These are phyloP conservation scores for Drosophila athabasca DNA, from an alignment of 1,140 invertebrate species.

Conservation along the genomic window DNA sequence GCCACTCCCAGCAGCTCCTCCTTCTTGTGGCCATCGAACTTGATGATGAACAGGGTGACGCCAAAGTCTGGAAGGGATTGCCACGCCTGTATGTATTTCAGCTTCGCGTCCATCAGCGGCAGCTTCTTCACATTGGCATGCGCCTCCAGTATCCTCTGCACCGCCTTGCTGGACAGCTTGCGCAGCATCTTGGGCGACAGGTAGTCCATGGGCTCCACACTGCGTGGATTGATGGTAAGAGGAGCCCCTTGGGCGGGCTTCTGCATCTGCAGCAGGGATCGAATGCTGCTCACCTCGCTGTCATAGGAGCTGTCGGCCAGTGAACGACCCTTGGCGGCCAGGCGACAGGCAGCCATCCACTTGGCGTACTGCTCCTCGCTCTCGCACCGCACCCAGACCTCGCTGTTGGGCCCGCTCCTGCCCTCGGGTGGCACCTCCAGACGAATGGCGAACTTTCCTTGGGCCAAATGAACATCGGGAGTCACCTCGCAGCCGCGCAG, in stretches of 20 bases:
- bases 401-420: slow-evolving; percentile 88
- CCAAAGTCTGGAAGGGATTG: slow-evolving; percentile 98
- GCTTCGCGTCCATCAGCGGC: slow-evolving; percentile 94
- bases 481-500: slow-evolving; percentile 97
- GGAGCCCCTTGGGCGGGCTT: slow-evolving; percentile 90
- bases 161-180: slow-evolving; percentile 90
- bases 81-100: slow-evolving; percentile 99
- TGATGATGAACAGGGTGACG: slow-evolving; percentile 97
- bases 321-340: slow-evolving; percentile 97
- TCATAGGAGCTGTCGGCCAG: slow-evolving; percentile 97
- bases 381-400: slow-evolving; percentile 97
- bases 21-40: slow-evolving; percentile 94
- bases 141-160: slow-evolving; percentile 96
- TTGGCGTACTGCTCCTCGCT: slow-evolving; percentile 98
- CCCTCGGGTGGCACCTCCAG: slow-evolving; percentile 96
- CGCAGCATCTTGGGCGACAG: slow-evolving; percentile 93
- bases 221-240: slow-evolving; percentile 88
- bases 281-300: slow-evolving; percentile 94
- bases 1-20: slow-evolving; percentile 98
- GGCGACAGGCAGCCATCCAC: slow-evolving; percentile 98
- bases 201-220: slow-evolving; percentile 94
- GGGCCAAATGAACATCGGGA: slow-evolving; percentile 96
- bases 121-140: slow-evolving; percentile 98
- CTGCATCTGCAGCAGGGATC: slow-evolving; percentile 95
- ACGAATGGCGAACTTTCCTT: slow-evolving; percentile 96